Evolutionary conservation across 2,888 invertebrate genomes (phyloP), one percentile per base, ranked within the genome.

Genomic region (Neoscelio sp.): DNA sequence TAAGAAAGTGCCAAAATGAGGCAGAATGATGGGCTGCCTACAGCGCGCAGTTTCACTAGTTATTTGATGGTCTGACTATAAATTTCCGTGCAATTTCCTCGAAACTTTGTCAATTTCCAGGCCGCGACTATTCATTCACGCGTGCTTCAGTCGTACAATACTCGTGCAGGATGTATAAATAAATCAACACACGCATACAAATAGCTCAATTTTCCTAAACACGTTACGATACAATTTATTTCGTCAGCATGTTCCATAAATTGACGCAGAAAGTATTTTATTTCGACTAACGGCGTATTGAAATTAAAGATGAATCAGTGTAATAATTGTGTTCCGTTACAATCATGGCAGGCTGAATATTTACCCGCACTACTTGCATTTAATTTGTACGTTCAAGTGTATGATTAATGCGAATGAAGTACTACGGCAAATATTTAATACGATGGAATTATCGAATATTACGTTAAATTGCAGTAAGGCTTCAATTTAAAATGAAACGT

Each of bases 51-150:
- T 76, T 73, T 60, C 58, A 46, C 58, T 26, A 71, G 77, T 75
- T 85, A 82, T 83, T 84, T 85, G 86, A 86, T 82, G 79, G 82
- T 73, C 64, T 77, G 84, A 84, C 84, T 84, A 85, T 88, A 88
- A 88, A 88, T 88, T 87, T 87, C 85, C 84, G 84, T 73, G 83
- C 85, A 86, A 87, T 88, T 87, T 87, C 85, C 86, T 83, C 78
- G 80, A 84, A 88, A 88, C 87, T 88, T 87, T 86, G 85, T 87
- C 88, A 88, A 88, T 88, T 86, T 87, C 87, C 84, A 86, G 78
- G 74, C 48, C 58, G 46, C 78, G 74, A 78, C 76, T 76, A 80
- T 71, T 75, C 71, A 60, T 75, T 75, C 75, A 75, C 71, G 71
- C 75, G 28, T 67, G 65, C 60, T 52, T 58, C 70, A 70, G 23